A percentile compares a stretch with the other conserved stretches of the same genome.
Evolutionary conservation across 2,888 invertebrate species (phyloP).

Genomic region (Trichopria drosophilae): DNA sequence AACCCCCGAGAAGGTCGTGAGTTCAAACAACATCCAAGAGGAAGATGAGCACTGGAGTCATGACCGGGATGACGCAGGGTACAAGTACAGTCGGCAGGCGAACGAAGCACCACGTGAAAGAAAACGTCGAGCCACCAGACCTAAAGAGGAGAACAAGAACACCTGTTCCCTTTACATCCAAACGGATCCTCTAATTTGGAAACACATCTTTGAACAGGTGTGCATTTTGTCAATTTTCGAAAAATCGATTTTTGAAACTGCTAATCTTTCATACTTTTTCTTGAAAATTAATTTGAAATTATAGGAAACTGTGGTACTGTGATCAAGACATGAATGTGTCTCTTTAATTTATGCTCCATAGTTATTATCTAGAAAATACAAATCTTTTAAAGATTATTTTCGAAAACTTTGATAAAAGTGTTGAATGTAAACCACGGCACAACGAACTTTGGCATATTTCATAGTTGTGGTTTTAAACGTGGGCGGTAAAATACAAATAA

Average conservation of each 20-base stretch:
- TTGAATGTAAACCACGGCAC: too few species aligned
- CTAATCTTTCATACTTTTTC: conserved; percentile 22
- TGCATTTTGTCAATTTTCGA: background rate
- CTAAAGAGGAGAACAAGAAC: conserved; percentile 76
- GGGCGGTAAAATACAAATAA: too few species aligned
- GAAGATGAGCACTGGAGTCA: conserved; percentile 47
- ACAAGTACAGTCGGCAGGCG: conserved; percentile 79
- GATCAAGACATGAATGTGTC: too few species aligned
- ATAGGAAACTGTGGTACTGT: too few species aligned
- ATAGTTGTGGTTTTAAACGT: too few species aligned
- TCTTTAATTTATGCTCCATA: too few species aligned
- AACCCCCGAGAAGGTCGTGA: conserved; percentile 59
- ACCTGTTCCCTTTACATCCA: conserved; percentile 96
- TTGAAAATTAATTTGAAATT: background rate
- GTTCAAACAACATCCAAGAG: conserved; percentile 27
- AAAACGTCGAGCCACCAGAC: conserved; percentile 63
- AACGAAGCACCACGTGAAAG: conserved; percentile 64
- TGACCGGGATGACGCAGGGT: conserved; percentile 62
- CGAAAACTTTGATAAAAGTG: too few species aligned
- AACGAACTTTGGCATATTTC: too few species aligned
- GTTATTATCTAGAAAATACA: too few species aligned
- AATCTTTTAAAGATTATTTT: too few species aligned
- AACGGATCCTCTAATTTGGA: conserved; percentile 97
- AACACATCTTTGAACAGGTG: conserved; percentile 86
- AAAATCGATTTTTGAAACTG: background rate